Percentiles rank a stretch among this genome's conserved stretches.
Evolutionary conservation across 2,113 vertebrate species (phyloP).

Genomic region (Chauna torquata): DNA sequence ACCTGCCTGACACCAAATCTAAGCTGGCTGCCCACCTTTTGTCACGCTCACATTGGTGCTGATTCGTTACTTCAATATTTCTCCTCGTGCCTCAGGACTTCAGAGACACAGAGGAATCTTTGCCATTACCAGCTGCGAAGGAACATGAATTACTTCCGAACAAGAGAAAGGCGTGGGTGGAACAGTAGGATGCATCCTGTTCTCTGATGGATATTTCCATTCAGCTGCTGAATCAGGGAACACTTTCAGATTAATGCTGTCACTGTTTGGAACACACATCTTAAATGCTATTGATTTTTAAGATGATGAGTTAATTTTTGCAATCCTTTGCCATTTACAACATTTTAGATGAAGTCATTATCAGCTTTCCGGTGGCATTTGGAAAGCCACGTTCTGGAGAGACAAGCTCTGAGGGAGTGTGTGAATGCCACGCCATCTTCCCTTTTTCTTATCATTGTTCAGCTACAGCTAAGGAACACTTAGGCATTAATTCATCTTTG

Average conservation of each 20-base stretch:
- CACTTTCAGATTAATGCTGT: conserved; percentile 32
- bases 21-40: neutral
- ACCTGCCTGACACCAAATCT: neutral
- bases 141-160: conserved; percentile 22
- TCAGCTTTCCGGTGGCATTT: neutral
- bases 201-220: conserved; percentile 41
- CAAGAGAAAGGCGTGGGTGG: conserved; percentile 19
- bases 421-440: neutral
- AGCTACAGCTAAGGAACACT: neutral
- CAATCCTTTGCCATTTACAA: neutral
- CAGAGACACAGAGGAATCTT: neutral
- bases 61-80: neutral
- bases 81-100: neutral
- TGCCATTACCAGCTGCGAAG: conserved; percentile 33
- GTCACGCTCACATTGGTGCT: neutral
- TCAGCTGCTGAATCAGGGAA: conserved; percentile 60
- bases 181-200: conserved; percentile 42
- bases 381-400: neutral
- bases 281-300: conserved; percentile 50
- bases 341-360: neutral
- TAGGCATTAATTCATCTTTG: neutral
- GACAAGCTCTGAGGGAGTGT: neutral
- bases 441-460: neutral
- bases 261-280: conserved; percentile 24
- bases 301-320: conserved; percentile 41